phyloP scores from a whole-genome alignment of 1,140 invertebrate genomes.

The Rhopalosiphum padi region DNA sequence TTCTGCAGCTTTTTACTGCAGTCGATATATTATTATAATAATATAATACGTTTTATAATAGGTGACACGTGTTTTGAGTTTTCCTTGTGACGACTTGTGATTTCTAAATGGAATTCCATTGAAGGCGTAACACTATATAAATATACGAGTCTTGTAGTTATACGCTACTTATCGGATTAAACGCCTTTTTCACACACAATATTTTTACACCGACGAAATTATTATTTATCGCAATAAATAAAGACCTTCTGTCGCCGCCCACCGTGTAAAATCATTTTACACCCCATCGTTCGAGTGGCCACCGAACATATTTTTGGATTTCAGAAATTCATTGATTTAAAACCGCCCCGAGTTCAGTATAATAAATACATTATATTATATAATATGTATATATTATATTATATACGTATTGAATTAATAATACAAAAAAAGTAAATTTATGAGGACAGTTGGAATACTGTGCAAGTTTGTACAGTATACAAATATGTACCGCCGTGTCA shows the following conservation, averaged over 20 bases:
- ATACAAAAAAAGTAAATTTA: neutral
- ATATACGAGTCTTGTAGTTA: neutral
- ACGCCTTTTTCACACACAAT: constrained; percentile 39
- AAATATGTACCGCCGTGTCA: constrained; percentile 5
- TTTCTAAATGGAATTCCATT: neutral
- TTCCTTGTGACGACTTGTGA: neutral
- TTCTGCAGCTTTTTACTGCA: neutral
- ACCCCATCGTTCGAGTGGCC: constrained; percentile 1
- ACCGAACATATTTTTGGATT: neutral
- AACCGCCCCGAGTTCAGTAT: neutral
- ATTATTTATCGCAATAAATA: constrained; percentile 19
- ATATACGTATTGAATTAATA: neutral
- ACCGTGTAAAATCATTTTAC: neutral
- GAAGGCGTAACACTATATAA: neutral
- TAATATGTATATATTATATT: neutral
- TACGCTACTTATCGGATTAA: constrained; percentile 35
- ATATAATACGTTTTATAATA: neutral
- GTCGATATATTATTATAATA: neutral
- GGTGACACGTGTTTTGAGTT: neutral
- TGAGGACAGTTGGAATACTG: constrained; percentile 2
- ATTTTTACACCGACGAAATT: constrained; percentile 32
- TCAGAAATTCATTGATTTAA: neutral
- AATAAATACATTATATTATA: neutral
- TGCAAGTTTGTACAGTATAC: neutral
- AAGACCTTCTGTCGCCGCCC: neutral